phyloP scores from a whole-genome alignment of 2,797 vertebrate genomes.

The Luscinia luscinia region DNA sequence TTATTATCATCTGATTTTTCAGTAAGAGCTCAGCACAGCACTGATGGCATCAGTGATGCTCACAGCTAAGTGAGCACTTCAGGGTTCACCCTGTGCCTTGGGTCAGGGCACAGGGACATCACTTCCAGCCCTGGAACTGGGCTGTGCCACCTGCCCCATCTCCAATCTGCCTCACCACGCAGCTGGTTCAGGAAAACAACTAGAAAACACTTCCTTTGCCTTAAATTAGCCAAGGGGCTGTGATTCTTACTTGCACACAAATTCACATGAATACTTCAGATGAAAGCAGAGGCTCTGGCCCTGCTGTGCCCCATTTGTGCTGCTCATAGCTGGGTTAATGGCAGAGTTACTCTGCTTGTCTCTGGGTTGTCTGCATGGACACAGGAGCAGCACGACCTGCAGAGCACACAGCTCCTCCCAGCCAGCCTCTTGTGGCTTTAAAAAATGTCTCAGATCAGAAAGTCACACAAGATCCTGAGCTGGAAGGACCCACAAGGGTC shows the following conservation, averaged over 20 bases:
- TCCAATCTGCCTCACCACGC: neutral
- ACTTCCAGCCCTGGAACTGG: accelerated
- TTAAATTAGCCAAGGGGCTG: neutral
- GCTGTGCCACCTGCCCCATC: neutral
- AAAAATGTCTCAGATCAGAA: neutral
- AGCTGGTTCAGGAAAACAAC: neutral
- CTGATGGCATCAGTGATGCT: accelerated
- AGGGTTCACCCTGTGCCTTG: accelerated
- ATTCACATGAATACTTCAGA: neutral
- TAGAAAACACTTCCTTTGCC: neutral
- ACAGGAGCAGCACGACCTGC: accelerated
- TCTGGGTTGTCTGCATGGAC: neutral
- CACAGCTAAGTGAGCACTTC: neutral
- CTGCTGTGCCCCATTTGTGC: neutral
- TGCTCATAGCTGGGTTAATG: neutral
- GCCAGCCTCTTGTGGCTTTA: neutral
- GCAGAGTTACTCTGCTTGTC: neutral
- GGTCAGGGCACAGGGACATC: neutral
- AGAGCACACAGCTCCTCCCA: neutral
- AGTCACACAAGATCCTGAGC: neutral
- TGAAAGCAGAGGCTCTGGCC: neutral
- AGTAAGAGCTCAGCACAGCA: neutral
- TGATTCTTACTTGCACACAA: accelerated
- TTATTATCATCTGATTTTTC: neutral
- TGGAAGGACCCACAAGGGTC: neutral